Evolutionary conservation across 2,113 vertebrate species (phyloP), one percentile per base, ranked within the genome.

Genomic region (Dissostichus mawsoni): DNA sequence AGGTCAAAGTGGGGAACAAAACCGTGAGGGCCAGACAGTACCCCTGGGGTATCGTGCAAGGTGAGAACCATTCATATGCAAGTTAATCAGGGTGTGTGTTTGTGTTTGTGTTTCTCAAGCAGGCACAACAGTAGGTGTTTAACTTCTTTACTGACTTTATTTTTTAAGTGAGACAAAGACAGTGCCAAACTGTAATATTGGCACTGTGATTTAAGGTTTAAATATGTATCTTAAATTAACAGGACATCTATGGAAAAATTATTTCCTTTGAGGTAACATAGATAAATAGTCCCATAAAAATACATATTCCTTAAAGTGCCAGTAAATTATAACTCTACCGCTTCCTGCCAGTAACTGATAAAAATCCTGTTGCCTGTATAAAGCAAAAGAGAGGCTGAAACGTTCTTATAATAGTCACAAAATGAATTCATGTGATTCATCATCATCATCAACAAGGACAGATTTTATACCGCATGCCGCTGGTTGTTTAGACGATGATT

Each of bases 1-100:
- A 99, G 90, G 97, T 99, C 76, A 99, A 99, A 76, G 98, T 99
- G 57, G 98, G 98, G 13, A 99, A 99, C 94, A 99, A 99, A 91
- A 95, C 96, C 59, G 98, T 99, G 83, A 92, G 97, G 91, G 98
- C 98, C 57, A 96, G 98, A 81, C 98, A 99, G 93, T 99, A 99
- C 90, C 98, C 98, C 0, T 99, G 98, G 98, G 98, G 98, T 20
- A 95, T 99, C 25, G 98, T 99, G 78, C 98, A 99, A 97, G 98
- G 98, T 99, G 93, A 96, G 96, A 89, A 70, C 52, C 16, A 2
- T 16, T 68, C 16, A 67, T 45, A 67, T 61, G 56, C 45, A 56
- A 73, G 17, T 53, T 69, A 47, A 50, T 29, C 11, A 16, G 2
- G 0, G 5, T 20, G 74, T 78, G 17, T 67, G 20, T 71, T 14